These are phyloP conservation scores for Dryocosmus kuriphilus DNA, from an alignment of 2,888 invertebrate species.

Conservation along the genomic window DNA sequence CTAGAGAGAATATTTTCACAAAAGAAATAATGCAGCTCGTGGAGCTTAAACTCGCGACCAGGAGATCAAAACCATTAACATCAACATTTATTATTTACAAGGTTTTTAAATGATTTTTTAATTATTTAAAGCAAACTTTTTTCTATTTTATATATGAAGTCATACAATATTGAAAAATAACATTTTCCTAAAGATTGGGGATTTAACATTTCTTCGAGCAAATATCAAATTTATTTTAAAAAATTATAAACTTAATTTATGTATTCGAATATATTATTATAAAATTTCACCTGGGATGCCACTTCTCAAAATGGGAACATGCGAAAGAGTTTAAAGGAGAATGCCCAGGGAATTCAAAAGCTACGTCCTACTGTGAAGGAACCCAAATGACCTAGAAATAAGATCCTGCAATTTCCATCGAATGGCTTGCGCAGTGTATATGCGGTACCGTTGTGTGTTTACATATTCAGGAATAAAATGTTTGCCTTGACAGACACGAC, in stretches of 20 bases:
- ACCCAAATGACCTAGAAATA: conserved; percentile 25
- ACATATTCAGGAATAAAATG: neutral
- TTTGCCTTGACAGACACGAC: neutral
- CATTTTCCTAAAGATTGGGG: neutral
- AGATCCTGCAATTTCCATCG: neutral
- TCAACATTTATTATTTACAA: too few relatives aligned
- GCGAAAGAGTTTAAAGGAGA: conserved; percentile 3
- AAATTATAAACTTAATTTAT: neutral
- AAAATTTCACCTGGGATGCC: neutral
- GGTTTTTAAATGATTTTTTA: too few relatives aligned
- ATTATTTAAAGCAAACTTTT: too few relatives aligned
- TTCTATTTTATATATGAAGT: neutral
- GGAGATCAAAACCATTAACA: too few relatives aligned
- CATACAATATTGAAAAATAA: neutral
- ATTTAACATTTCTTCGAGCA: neutral
- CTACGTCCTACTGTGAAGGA: conserved; percentile 9
- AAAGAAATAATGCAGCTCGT: too few relatives aligned
- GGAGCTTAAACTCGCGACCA: too few relatives aligned
- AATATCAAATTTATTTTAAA: neutral
- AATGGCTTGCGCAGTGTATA: neutral
- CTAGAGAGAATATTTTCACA: too few relatives aligned
- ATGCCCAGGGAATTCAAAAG: conserved; percentile 24
- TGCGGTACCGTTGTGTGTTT: neutral
- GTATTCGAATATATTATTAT: neutral
- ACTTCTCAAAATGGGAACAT: neutral